phyloP scores from a whole-genome alignment of 2,888 invertebrate species.

The Euspilapteryx auroguttella region DNA sequence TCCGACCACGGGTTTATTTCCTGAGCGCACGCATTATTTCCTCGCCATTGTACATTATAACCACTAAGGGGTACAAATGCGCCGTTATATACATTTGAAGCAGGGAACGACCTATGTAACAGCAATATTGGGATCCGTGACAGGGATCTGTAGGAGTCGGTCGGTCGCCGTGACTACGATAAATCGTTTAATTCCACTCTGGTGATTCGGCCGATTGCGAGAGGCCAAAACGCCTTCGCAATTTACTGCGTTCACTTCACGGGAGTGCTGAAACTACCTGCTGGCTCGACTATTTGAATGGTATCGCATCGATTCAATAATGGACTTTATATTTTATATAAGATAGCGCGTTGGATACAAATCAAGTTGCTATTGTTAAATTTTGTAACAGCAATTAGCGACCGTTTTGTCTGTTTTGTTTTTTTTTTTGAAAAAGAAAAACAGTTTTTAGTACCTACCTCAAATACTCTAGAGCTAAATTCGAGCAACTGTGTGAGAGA shows the following conservation, averaged over 20 bases:
- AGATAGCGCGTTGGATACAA: no score
- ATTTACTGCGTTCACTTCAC: constrained; percentile 27
- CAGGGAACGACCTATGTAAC: constrained; percentile 16
- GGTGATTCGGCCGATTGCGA: constrained; percentile 44
- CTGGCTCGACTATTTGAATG: constrained; percentile 5
- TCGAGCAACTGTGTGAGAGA: no score
- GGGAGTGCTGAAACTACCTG: constrained; percentile 19
- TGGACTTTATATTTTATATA: no score
- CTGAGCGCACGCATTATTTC: background rate
- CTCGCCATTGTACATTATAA: background rate
- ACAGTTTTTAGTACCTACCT: no score
- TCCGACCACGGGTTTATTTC: background rate
- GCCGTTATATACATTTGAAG: constrained; percentile 17
- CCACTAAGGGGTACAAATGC: constrained; percentile 11
- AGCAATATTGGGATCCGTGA: constrained; percentile 29
- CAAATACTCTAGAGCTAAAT: no score
- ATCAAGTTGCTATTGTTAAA: background rate
- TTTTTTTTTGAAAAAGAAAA: no score
- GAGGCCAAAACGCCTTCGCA: constrained; percentile 35
- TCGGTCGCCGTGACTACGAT: constrained; percentile 42
- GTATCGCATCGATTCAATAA: no score
- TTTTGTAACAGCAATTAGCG: background rate
- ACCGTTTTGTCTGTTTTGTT: background rate
- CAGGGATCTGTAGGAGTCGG: constrained; percentile 27
- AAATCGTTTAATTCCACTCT: constrained; percentile 54